A percentile compares a stretch with the other conserved stretches of the same genome.
phyloP scores from a whole-genome alignment of 2,888 invertebrate species.

The Chalcosyrphus nemorum region DNA sequence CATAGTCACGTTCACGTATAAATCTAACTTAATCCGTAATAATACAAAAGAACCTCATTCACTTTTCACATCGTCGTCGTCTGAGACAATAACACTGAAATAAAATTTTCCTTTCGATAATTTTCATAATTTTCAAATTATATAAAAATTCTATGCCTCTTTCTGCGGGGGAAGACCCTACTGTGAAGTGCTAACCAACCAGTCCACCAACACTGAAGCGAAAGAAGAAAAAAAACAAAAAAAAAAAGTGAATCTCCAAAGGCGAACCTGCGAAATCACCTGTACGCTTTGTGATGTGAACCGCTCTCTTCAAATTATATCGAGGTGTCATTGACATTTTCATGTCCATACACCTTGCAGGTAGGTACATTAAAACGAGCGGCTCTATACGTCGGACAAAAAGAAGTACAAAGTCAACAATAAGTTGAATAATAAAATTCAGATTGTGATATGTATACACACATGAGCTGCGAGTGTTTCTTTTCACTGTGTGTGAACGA shows the following conservation, averaged over 20 bases:
- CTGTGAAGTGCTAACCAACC: slow-evolving; percentile 39
- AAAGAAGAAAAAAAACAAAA: no score
- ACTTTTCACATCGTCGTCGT: slow-evolving; percentile 34
- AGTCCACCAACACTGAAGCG: slow-evolving; percentile 30
- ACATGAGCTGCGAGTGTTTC: slow-evolving; percentile 1
- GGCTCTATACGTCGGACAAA: slow-evolving; percentile 27
- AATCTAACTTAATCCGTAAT: slow-evolving; percentile 11
- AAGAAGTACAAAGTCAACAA: slow-evolving; percentile 48
- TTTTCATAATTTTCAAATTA: slow-evolving; percentile 32
- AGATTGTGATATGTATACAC: slow-evolving; percentile 53
- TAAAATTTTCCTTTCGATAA: slow-evolving; percentile 40
- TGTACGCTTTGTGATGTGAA: background rate
- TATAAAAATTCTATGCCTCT: slow-evolving; percentile 7
- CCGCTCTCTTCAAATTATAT: slow-evolving; percentile 47
- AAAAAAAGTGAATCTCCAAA: slow-evolving; percentile 61
- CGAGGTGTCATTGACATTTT: slow-evolving; percentile 66
- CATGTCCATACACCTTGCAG: slow-evolving; percentile 33
- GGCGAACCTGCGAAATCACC: slow-evolving; percentile 54
- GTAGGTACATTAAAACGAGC: background rate
- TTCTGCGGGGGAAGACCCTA: background rate
- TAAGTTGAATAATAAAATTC: slow-evolving; percentile 71
- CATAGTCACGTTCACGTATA: slow-evolving; percentile 58
- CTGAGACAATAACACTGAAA: background rate
- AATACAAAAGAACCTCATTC: slow-evolving; percentile 42
- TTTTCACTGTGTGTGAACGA: background rate